These are phyloP conservation scores for Syncerus caffer DNA, from an alignment of 2,797 vertebrate genomes.

Conservation along the genomic window DNA sequence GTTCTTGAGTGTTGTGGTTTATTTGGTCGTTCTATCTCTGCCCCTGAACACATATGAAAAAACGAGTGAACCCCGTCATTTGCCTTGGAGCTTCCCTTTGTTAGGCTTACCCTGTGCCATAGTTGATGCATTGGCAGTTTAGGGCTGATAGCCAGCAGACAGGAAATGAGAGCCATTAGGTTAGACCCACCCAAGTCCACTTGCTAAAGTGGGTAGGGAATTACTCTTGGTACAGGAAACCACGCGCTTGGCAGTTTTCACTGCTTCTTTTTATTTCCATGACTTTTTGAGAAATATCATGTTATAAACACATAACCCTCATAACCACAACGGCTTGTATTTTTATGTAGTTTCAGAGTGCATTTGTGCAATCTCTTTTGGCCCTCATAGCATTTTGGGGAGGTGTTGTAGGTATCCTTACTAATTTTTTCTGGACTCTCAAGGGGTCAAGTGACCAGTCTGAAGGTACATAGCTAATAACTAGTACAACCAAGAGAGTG, in stretches of 20 bases:
- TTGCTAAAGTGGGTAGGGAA: neutral
- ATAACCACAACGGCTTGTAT: neutral
- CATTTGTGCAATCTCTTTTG: neutral
- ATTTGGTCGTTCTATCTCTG: neutral
- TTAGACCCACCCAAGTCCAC: neutral
- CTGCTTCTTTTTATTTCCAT: neutral
- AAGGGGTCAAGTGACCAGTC: neutral
- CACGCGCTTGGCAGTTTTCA: neutral
- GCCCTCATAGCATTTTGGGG: neutral
- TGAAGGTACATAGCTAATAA: neutral
- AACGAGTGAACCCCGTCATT: neutral
- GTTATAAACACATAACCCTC: neutral
- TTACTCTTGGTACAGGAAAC: neutral
- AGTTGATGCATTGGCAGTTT: neutral
- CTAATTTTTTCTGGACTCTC: neutral
- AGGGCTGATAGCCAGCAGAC: neutral
- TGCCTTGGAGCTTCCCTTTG: neutral
- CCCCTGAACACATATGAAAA: neutral
- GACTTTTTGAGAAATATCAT: neutral
- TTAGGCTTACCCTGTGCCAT: neutral
- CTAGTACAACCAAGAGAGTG: neutral
- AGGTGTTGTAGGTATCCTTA: neutral
- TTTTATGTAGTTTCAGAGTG: conserved; percentile 19
- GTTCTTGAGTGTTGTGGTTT: neutral
- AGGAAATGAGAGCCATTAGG: neutral